phyloP scores from a whole-genome alignment of 2,797 vertebrate genomes.

The Cyclopterus lumpus region DNA sequence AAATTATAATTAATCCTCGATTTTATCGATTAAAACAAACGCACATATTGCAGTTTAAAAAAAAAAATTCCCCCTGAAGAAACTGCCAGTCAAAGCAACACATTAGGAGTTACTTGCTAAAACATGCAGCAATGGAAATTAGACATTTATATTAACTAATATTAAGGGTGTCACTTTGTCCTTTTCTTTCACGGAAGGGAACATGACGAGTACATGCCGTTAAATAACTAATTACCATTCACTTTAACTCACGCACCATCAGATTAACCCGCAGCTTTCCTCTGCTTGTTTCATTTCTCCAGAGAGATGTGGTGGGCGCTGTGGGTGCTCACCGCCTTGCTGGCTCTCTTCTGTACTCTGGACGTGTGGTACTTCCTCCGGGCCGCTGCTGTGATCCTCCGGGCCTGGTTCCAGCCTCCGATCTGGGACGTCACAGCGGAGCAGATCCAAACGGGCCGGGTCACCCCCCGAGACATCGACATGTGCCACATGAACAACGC shows the following conservation, averaged over 20 bases:
- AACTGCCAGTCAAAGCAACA: not conserved
- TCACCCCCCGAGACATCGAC: slow-evolving; percentile 88
- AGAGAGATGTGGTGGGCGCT: slow-evolving; percentile 75
- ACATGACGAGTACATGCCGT: not conserved
- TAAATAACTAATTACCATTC: not conserved
- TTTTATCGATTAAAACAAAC: not conserved
- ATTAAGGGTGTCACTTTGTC: not conserved
- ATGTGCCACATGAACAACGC: slow-evolving; percentile 95
- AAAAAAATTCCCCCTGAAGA: not conserved
- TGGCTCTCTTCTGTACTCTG: slow-evolving; percentile 81
- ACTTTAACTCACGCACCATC: not conserved
- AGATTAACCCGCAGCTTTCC: not conserved
- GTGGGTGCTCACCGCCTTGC: slow-evolving; percentile 71
- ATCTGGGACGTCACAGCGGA: slow-evolving; percentile 86
- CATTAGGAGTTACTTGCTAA: not conserved
- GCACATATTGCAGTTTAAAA: not conserved
- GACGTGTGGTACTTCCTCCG: slow-evolving; percentile 88
- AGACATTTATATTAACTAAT: not conserved
- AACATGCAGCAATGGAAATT: not conserved
- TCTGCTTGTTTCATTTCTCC: slow-evolving; percentile 1
- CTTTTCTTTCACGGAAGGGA: not conserved
- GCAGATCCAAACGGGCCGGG: slow-evolving; percentile 79
- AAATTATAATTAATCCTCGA: not conserved
- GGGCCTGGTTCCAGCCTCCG: slow-evolving; percentile 84
- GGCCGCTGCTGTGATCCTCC: slow-evolving; percentile 58